Conservation (phyloP, 2,113 vertebrate species). For the Corythornis vintsioides region DNA sequence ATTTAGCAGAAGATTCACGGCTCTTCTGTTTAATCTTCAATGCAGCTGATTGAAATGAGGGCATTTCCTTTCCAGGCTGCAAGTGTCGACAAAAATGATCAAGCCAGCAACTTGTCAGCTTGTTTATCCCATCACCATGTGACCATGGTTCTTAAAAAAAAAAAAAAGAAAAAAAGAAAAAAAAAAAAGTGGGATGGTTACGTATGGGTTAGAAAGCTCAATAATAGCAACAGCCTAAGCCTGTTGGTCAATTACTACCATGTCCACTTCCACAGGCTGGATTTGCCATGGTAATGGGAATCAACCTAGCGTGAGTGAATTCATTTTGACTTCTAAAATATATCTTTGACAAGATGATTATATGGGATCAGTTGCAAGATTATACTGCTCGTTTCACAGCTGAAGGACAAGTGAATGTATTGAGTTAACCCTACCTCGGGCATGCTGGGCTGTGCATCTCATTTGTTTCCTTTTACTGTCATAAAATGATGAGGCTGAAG, state of each 20-base stretch:
- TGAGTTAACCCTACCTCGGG: conserved; percentile 3
- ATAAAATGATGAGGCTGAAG: neutral
- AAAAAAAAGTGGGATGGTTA: no score
- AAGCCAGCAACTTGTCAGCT: neutral
- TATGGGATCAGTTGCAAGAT: conserved; percentile 36
- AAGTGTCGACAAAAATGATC: neutral
- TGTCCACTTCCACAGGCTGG: neutral
- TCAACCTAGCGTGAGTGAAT: conserved; percentile 37
- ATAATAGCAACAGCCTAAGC: neutral
- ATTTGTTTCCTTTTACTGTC: neutral
- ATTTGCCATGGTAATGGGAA: conserved; percentile 22
- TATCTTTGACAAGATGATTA: conserved; percentile 59
- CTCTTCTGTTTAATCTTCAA: neutral
- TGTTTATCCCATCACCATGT: neutral
- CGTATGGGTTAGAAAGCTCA: neutral
- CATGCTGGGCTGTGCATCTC: neutral
- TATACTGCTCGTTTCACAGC: conserved; percentile 39
- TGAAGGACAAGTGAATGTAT: conserved; percentile 19
- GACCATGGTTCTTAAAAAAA: neutral
- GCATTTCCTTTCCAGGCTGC: neutral
- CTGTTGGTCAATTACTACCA: neutral
- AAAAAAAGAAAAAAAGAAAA: no score
- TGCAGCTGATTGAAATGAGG: neutral
- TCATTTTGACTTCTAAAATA: conserved; percentile 46
- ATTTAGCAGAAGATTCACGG: conserved; percentile 22